Conservation (phyloP, 2,113 vertebrate genomes). For the Condylura cristata region DNA sequence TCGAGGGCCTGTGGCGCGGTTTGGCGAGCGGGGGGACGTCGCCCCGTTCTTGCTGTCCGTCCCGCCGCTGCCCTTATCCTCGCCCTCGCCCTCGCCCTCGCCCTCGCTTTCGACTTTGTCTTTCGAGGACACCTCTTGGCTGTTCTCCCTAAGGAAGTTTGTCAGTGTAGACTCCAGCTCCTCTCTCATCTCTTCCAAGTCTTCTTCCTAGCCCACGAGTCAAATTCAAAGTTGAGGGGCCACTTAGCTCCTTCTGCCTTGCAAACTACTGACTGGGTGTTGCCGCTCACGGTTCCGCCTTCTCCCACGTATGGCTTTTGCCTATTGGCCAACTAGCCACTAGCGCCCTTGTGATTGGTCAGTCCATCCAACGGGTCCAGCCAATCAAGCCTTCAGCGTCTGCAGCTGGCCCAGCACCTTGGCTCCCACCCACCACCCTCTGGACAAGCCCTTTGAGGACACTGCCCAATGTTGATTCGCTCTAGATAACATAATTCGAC, state of each 20-base stretch:
- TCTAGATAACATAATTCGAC: not conserved
- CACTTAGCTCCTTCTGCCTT: not conserved
- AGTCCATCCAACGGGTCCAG: too few species aligned
- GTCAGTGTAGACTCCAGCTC: not conserved
- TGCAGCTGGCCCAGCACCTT: not conserved
- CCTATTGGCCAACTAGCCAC: not conserved
- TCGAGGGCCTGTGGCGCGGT: not conserved
- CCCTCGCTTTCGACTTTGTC: too few species aligned
- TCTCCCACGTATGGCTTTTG: not conserved
- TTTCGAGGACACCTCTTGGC: too few species aligned
- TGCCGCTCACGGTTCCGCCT: not conserved
- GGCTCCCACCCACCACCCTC: not conserved
- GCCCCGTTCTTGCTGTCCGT: accelerated
- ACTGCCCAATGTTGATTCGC: too few species aligned
- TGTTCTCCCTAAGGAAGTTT: too few species aligned
- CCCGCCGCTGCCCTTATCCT: too few species aligned
- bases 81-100: too few species aligned
- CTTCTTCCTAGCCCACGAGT: not conserved
- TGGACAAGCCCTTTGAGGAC: not conserved
- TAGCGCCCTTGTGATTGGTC: not conserved
- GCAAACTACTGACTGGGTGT: not conserved
- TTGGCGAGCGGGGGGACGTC: accelerated
- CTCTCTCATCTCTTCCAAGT: constrained; percentile 20
- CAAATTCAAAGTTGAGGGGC: not conserved
- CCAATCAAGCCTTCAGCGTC: not conserved